Conservation (phyloP, 2,113 vertebrate genomes). For the Brienomyrus brachyistius region DNA sequence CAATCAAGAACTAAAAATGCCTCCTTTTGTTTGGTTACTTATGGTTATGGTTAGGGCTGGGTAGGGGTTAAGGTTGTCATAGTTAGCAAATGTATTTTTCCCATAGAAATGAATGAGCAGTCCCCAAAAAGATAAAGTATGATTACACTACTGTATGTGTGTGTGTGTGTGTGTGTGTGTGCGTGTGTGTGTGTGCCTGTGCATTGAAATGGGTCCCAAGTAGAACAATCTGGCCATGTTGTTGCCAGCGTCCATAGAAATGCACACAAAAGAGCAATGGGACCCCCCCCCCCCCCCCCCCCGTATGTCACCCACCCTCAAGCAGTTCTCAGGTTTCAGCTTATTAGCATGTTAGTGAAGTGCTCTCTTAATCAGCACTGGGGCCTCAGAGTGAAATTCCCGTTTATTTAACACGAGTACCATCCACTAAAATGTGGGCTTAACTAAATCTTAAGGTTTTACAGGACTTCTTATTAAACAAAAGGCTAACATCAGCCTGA, state of each 20-base stretch:
- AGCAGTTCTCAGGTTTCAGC: background rate
- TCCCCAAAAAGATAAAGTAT: too few species aligned
- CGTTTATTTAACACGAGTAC: background rate
- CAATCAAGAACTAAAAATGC: too few species aligned
- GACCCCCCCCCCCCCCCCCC: background rate
- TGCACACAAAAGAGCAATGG: background rate
- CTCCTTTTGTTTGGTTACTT: too few species aligned
- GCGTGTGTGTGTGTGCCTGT: background rate
- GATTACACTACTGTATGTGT: too few species aligned
- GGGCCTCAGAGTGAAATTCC: background rate
- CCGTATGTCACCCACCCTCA: background rate
- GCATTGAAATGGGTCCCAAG: background rate
- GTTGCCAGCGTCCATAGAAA: background rate
- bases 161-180: too few species aligned
- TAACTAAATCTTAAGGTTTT: background rate
- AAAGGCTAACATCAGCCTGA: background rate
- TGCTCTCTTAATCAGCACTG: background rate
- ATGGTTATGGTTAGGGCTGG: too few species aligned
- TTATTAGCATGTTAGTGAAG: background rate
- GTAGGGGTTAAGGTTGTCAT: too few species aligned
- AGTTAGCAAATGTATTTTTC: too few species aligned
- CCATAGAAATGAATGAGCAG: too few species aligned
- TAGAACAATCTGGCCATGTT: background rate
- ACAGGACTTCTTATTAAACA: background rate
- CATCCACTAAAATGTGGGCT: background rate